phyloP scores from a whole-genome alignment of 1,140 invertebrate species.

The Drosophila santomea region DNA sequence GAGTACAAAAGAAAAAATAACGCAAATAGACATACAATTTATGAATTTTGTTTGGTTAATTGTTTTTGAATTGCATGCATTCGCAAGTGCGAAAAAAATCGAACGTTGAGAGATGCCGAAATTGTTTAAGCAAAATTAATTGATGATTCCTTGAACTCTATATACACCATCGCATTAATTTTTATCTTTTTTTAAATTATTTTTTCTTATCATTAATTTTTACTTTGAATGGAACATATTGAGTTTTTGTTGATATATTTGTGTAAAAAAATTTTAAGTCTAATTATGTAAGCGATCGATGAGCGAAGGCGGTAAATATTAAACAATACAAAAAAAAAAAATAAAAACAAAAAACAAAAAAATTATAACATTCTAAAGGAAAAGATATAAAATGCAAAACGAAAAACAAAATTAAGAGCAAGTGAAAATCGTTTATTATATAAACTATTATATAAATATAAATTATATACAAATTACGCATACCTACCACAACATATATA shows the following conservation, averaged over 20 bases:
- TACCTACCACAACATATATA: slow-evolving; percentile 53
- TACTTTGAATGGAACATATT: slow-evolving; percentile 65
- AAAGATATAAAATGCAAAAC: slow-evolving; percentile 26
- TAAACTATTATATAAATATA: slow-evolving; percentile 72
- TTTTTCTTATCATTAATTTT: slow-evolving; percentile 73
- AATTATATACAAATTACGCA: slow-evolving; percentile 58
- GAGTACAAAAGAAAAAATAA: slow-evolving; percentile 67
- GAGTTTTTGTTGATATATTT: slow-evolving; percentile 76
- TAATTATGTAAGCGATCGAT: slow-evolving; percentile 47
- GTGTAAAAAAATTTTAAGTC: slow-evolving; percentile 52
- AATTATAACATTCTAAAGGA: slow-evolving; percentile 34
- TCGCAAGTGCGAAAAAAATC: background rate
- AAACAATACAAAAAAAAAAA: slow-evolving; percentile 14
- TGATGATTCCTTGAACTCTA: slow-evolving; percentile 69
- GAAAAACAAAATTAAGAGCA: slow-evolving; percentile 32
- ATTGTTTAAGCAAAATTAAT: slow-evolving; percentile 14
- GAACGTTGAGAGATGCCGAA: slow-evolving; percentile 8
- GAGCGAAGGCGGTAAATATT: slow-evolving; percentile 25
- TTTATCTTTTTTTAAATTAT: slow-evolving; percentile 79
- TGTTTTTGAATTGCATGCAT: slow-evolving; percentile 25
- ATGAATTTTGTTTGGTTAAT: slow-evolving; percentile 63
- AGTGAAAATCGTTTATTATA: slow-evolving; percentile 78
- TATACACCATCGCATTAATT: slow-evolving; percentile 83
- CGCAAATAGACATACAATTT: slow-evolving; percentile 69
- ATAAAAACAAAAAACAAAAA: slow-evolving; percentile 27